phyloP scores from a whole-genome alignment of 2,113 vertebrate genomes.

The Scopus umbretta region DNA sequence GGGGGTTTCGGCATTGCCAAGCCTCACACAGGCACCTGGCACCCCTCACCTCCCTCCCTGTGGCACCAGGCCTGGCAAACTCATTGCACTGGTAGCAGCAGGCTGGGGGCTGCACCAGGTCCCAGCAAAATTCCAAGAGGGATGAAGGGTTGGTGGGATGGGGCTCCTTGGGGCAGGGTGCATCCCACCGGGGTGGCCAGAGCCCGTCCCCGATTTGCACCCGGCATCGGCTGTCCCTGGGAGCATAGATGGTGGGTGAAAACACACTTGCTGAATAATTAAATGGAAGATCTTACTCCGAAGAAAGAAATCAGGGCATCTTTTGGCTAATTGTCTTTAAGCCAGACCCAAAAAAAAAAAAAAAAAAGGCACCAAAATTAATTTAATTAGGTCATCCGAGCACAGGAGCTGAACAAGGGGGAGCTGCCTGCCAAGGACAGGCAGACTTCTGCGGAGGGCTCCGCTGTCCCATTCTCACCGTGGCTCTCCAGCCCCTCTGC shows the following conservation, averaged over 20 bases:
- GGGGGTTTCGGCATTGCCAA: fast-evolving
- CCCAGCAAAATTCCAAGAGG: background rate
- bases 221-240: fast-evolving
- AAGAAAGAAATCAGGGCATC: constrained; percentile 22
- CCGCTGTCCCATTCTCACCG: background rate
- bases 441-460: background rate
- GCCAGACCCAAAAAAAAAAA: background rate
- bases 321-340: constrained; percentile 35
- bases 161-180: background rate
- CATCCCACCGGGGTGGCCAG: background rate
- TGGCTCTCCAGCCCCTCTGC: background rate
- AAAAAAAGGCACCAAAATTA: background rate
- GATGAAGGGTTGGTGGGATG: background rate
- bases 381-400: background rate
- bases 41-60: fast-evolving
- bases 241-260: background rate
- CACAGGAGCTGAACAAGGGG: background rate
- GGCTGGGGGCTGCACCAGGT: background rate
- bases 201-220: fast-evolving
- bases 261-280: background rate
- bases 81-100: background rate
- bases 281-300: background rate
- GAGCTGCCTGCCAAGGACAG: background rate
- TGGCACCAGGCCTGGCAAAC: background rate
- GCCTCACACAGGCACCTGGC: background rate